Percentiles rank a stretch among this genome's conserved stretches.
Conservation (phyloP, 2,113 vertebrate genomes). For the Thinocorus orbignyianus region DNA sequence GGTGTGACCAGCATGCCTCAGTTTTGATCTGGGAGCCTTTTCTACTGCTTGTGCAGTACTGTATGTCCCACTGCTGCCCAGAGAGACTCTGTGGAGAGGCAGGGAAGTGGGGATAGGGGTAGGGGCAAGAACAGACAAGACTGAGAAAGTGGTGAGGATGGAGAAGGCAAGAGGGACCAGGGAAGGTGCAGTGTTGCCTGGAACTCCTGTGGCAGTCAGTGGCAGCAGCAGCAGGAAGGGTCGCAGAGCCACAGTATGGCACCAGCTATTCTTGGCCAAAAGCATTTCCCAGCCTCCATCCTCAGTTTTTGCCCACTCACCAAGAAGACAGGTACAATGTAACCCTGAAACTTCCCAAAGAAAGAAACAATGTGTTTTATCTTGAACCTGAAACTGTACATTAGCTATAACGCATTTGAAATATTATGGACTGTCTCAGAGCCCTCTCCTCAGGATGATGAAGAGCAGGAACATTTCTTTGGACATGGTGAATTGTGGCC, state of each 20-base stretch:
- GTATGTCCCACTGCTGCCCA: fast-evolving
- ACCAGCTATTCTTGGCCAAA: background rate
- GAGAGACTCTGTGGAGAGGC: background rate
- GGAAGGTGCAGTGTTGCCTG: fast-evolving
- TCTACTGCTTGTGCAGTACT: fast-evolving
- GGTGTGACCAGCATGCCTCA: no score
- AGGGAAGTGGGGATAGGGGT: fast-evolving
- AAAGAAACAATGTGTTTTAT: background rate
- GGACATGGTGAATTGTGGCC: background rate
- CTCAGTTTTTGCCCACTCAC: background rate
- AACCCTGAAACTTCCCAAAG: background rate
- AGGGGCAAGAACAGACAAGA: background rate
- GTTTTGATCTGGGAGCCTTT: background rate
- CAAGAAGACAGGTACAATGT: background rate
- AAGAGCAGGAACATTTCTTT: background rate
- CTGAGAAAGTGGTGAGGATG: background rate
- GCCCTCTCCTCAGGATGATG: background rate
- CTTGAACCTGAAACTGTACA: background rate
- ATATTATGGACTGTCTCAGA: background rate
- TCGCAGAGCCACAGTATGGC: background rate
- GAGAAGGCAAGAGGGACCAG: background rate
- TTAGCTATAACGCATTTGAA: background rate
- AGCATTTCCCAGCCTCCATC: fast-evolving
- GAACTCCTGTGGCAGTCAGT: fast-evolving
- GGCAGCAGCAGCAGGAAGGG: background rate